Base-by-base conservation (phyloP, 2,888 invertebrate species). In the Lycaena phlaeas region DNA sequence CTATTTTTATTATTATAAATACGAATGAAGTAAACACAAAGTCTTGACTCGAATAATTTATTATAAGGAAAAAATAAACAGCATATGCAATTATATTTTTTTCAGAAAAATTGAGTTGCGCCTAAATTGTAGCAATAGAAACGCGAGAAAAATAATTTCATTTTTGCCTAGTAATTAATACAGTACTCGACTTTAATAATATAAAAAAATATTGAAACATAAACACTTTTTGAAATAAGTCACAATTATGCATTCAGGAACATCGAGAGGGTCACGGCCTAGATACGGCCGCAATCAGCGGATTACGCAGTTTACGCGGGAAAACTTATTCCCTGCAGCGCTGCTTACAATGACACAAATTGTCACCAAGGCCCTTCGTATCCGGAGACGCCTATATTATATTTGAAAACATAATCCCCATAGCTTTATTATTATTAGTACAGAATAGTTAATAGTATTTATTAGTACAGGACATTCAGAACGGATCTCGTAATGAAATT, bases 181-280 rank as follows among this genome's bases (percentile, higher is more conserved):
- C 15, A 26, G 39, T 30, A 14, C 39, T 26, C 30, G 22, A 39
- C 39, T 26, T 31, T 39, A 30, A 30, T 25, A 39, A 26, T 30
- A 14, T 31, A 30, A 15, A n/a, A n/a, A 39, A 39, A 39, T 39
- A 39, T 39, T 39, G 39, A 31, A 39, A 39, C 39, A 30, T 39
- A 25, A 10, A 31, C 29, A 39, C 30, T 26, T 30, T 40, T 31
- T 40, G 26, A 40, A 40, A 40, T 40, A 39, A 39, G 39, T 40
- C 40, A 40, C 30, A 40, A 40, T 40, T 40, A 40, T 31, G 39
- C 38, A 36, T 36, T 25, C 36, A 36, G 25, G 39, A 27, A 25
- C 30, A 40, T 40, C 40, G 40, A 40, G 31, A 40, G 40, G 40
- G 40, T 31, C 31, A 26, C 15, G 40, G 31, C 31, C 40, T 40